Evolutionary conservation across 2,797 vertebrate genomes (phyloP).

Genomic region (Phrynocephalus vlangalii): DNA sequence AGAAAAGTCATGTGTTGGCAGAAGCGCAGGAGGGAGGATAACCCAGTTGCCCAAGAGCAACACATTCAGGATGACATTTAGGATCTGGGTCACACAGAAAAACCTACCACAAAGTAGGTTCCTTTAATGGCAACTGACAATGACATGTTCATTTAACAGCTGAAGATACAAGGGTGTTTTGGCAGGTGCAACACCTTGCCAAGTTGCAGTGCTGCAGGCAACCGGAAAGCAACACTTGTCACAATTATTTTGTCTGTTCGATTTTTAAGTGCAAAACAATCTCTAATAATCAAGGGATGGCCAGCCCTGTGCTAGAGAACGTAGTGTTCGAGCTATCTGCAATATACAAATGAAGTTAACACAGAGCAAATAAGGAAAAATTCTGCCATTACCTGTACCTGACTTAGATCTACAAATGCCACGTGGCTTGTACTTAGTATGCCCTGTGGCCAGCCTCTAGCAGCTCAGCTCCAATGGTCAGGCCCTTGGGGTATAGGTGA

Average conservation of each 20-base stretch:
- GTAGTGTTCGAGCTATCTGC: background rate
- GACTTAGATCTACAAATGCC: background rate
- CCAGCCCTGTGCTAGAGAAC: background rate
- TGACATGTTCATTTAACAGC: background rate
- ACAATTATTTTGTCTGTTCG: background rate
- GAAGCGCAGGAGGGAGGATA: background rate
- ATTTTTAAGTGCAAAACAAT: background rate
- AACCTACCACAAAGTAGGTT: background rate
- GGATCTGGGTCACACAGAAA: background rate
- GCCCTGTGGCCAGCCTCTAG: background rate
- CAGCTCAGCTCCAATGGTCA: background rate
- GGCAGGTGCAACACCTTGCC: background rate
- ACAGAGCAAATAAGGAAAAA: background rate
- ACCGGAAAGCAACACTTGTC: background rate
- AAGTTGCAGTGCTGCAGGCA: background rate
- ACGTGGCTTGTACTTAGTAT: background rate
- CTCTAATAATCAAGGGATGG: background rate
- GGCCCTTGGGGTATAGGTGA: background rate
- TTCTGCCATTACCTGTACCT: background rate
- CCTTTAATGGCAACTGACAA: background rate
- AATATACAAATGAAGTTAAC: background rate
- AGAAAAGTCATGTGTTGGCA: background rate
- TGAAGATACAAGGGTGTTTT: background rate
- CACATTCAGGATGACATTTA: background rate
- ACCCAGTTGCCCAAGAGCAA: background rate